Evolutionary conservation across 2,797 vertebrate genomes (phyloP).

Genomic region (Podarcis siculus): DNA sequence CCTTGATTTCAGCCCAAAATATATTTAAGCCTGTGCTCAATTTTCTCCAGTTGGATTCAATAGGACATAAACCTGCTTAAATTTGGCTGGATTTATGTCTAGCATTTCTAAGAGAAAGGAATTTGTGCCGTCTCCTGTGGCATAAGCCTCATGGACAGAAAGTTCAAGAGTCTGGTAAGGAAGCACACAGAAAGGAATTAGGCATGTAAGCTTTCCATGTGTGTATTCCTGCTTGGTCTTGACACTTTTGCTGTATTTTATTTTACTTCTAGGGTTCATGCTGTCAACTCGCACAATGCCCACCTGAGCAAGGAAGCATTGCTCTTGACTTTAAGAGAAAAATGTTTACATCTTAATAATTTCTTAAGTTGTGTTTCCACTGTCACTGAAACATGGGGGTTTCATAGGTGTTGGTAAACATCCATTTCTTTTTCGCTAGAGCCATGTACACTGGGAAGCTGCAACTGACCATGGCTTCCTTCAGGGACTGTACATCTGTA

Average conservation of each 20-base stretch:
- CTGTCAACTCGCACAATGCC: conserved; percentile 29
- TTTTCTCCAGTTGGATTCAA: conserved; percentile 1
- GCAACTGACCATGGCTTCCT: not conserved
- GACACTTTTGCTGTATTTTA: conserved; percentile 7
- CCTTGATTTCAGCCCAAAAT: not conserved
- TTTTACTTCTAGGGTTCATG: conserved; percentile 57
- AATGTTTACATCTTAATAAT: conserved; percentile 15
- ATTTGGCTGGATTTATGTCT: not conserved
- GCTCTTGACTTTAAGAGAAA: conserved; percentile 36
- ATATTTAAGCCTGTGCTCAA: not conserved
- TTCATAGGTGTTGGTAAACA: not conserved
- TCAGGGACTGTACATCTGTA: not conserved
- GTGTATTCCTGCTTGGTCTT: not conserved
- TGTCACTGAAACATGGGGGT: conserved; percentile 12
- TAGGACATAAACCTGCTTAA: not conserved
- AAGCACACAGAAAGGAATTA: conserved; percentile 17
- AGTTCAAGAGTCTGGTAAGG: conserved; percentile 28
- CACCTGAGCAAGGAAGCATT: conserved; percentile 32
- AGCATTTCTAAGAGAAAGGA: not conserved
- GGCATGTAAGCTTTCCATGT: conserved; percentile 6
- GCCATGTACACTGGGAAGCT: not conserved
- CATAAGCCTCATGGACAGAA: conserved; percentile 26
- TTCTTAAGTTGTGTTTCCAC: conserved; percentile 42
- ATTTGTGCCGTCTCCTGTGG: conserved; percentile 28
- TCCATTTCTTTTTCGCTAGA: not conserved